Evolutionary conservation across 2,797 vertebrate genomes (phyloP).

Genomic region (Silurus aristotelis): DNA sequence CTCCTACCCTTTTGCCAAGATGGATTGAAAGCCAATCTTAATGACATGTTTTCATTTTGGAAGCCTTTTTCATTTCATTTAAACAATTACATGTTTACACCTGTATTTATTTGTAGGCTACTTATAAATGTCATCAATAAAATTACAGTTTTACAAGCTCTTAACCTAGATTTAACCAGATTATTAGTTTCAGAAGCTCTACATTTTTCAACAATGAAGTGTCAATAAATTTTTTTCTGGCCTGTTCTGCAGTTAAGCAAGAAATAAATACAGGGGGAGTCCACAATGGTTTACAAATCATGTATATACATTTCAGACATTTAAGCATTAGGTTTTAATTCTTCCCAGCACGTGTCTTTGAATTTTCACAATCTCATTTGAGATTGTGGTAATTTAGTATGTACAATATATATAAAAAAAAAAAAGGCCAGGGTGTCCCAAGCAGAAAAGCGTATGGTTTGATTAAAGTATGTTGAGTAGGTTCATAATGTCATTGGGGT

Average conservation of each 20-base stretch:
- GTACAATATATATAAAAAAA: neutral
- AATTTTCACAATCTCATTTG: too few relatives aligned
- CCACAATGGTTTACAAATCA: neutral
- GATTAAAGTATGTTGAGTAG: neutral
- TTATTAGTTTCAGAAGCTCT: neutral
- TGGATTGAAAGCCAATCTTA: neutral
- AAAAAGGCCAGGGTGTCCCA: neutral
- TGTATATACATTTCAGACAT: neutral
- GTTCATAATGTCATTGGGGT: constrained; percentile 34
- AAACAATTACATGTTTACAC: too few relatives aligned
- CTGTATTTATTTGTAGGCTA: too few relatives aligned
- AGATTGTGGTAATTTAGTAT: neutral
- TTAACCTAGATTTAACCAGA: too few relatives aligned
- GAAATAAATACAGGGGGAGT: neutral
- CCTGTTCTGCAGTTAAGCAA: neutral
- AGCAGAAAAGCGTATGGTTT: constrained; percentile 4
- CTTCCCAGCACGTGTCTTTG: neutral
- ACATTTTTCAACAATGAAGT: neutral
- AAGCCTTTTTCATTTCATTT: neutral
- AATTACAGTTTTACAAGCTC: too few relatives aligned
- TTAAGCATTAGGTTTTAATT: neutral
- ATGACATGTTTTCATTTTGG: neutral
- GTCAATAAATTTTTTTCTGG: neutral
- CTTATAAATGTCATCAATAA: too few relatives aligned
- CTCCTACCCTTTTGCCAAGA: neutral